Conservation (phyloP, 2,888 invertebrate genomes). For the Azorinus chamasolen region DNA sequence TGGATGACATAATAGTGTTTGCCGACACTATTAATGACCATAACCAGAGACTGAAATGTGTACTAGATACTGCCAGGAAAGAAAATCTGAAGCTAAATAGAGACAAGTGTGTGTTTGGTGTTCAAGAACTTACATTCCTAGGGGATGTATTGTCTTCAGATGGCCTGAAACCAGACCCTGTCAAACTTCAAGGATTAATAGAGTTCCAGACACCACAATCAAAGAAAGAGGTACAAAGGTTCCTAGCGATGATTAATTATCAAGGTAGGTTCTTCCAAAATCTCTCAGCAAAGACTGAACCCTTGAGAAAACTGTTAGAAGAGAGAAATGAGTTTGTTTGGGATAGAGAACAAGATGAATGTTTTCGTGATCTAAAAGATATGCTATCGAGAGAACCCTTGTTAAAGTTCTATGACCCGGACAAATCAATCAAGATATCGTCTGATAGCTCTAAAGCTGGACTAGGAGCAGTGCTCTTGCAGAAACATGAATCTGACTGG, state of each 20-base stretch:
- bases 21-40: slow-evolving; percentile 25
- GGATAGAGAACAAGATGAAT: slow-evolving; percentile 31
- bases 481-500: too few relatives aligned
- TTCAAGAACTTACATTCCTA: slow-evolving; percentile 22
- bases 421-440: slow-evolving; percentile 26
- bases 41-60: slow-evolving; percentile 15
- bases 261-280: slow-evolving; percentile 38
- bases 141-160: slow-evolving; percentile 22
- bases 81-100: slow-evolving; percentile 26
- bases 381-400: slow-evolving; percentile 33
- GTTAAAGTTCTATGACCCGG: slow-evolving; percentile 33
- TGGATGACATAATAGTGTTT: slow-evolving; percentile 39
- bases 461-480: slow-evolving; percentile 59
- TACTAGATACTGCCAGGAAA: slow-evolving; percentile 16
- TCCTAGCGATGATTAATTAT: slow-evolving; percentile 39
- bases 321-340: slow-evolving; percentile 33
- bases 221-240: slow-evolving; percentile 20
- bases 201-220: slow-evolving; percentile 14
- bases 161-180: slow-evolving; percentile 26
- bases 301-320: slow-evolving; percentile 29
- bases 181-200: slow-evolving; percentile 32
- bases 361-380: slow-evolving; percentile 31
- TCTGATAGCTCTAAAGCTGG: slow-evolving; percentile 65
- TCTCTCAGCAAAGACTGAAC: slow-evolving; percentile 35
- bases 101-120: slow-evolving; percentile 20